Conservation (phyloP, 2,797 vertebrate species). For the Carapus acus region DNA sequence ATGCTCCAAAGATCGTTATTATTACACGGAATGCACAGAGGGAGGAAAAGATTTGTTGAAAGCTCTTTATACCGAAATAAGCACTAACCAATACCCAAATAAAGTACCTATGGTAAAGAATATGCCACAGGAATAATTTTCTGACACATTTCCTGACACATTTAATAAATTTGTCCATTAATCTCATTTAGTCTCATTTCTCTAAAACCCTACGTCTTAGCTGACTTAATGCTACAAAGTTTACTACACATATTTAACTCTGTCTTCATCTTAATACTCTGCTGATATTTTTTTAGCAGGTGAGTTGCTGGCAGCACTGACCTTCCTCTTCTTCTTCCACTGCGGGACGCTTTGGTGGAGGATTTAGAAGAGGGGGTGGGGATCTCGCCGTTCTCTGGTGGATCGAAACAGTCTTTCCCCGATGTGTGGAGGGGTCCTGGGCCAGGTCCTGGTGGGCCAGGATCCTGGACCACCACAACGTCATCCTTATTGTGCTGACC, state of each 20-base stretch:
- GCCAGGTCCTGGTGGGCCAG: constrained; percentile 63
- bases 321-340: constrained; percentile 81
- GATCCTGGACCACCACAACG: constrained; percentile 91
- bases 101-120: too few relatives aligned
- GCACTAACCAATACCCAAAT: too few relatives aligned
- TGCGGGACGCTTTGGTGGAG: constrained; percentile 81
- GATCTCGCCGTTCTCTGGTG: constrained; percentile 84
- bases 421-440: constrained; percentile 77
- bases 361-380: constrained; percentile 81
- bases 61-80: too few relatives aligned
- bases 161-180: not conserved
- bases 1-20: too few relatives aligned
- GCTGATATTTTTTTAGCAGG: not conserved
- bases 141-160: too few relatives aligned
- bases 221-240: too few relatives aligned
- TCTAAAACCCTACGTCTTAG: not conserved
- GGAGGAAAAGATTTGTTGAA: too few relatives aligned
- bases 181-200: not conserved
- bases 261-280: not conserved
- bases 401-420: constrained; percentile 80
- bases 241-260: too few relatives aligned
- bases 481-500: constrained; percentile 97
- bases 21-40: too few relatives aligned
- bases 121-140: too few relatives aligned
- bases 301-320: constrained; percentile 48